These are phyloP conservation scores for Caranx ignobilis DNA, from an alignment of 2,113 vertebrate species.

Conservation along the genomic window DNA sequence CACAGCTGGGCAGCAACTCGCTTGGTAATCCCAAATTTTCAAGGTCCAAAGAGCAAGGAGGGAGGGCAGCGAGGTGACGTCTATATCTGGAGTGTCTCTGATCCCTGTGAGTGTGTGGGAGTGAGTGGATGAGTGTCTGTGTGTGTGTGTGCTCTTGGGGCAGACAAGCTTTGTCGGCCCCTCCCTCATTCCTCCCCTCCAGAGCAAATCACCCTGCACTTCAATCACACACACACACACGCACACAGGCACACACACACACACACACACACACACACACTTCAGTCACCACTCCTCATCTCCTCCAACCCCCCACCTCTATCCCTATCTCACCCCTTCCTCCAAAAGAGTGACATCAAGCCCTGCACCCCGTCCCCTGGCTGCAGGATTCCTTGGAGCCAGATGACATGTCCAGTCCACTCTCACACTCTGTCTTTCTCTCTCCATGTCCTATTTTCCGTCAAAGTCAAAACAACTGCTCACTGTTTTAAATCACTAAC, in stretches of 20 bases:
- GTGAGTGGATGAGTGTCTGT: constrained; percentile 47
- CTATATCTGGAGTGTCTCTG: constrained; percentile 66
- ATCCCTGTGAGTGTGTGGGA: constrained; percentile 49
- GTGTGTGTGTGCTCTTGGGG: constrained; percentile 48
- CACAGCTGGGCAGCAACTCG: neutral
- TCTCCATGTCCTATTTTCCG: neutral
- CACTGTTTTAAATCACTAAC: too few relatives aligned
- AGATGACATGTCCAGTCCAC: constrained; percentile 59
- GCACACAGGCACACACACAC: constrained; percentile 42
- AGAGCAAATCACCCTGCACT: constrained; percentile 63
- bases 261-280: constrained; percentile 55
- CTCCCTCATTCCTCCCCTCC: constrained; percentile 71
- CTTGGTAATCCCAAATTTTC: constrained; percentile 7
- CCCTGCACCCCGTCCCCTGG: constrained; percentile 24
- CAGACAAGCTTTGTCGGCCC: constrained; percentile 60
- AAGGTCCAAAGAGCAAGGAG: constrained; percentile 40
- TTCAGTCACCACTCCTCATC: constrained; percentile 7
- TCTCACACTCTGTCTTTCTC: constrained; percentile 37
- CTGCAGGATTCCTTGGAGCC: constrained; percentile 53
- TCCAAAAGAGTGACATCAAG: constrained; percentile 57
- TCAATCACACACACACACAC: constrained; percentile 56
- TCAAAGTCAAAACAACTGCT: too few relatives aligned
- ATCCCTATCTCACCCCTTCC: constrained; percentile 47
- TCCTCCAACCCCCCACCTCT: neutral
- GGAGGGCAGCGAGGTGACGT: constrained; percentile 55